Base-by-base conservation (phyloP, 1,140 invertebrate genomes). In the Phenacoccus solenopsis region DNA sequence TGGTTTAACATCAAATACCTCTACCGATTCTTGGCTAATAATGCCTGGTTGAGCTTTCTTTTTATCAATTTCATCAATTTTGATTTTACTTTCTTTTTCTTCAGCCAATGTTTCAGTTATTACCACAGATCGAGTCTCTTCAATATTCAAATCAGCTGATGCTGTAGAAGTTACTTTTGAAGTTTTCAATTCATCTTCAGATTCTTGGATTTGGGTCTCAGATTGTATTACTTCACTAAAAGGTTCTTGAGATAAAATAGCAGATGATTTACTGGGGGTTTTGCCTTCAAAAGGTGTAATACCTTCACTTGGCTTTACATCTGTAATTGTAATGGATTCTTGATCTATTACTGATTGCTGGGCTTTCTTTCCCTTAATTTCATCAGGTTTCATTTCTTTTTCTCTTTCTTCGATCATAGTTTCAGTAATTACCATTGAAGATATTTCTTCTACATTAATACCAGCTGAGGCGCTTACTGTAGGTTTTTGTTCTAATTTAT, bases 41-140 rank as follows among this genome's bases (percentile, higher is more conserved):
- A 70, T 73, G 20, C 67, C 73, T 9, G 69, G 27, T 49, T 73
- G 71, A 13, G 75, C 27, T 49, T 49, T 69, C 25, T 69, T 69
- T 12, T 49, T 38, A 16, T 76, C 75, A 1, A 74, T 74, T 64
- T 72, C 75, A 9, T 75, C 74, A 0, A 74, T 75, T 0, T 77
- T 74, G 38, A 77, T 73, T 22, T 76, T 72, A 4, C 76, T 75
- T 27, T 27, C 59, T 13, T 74, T 69, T 25, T 84, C 82, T 68
- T 83, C 75, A 0, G 76, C 69, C 20, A 79, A 72, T 3, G 83
- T 77, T 74, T 84, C 76, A 35, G 78, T 81, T 22, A 85, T 75
- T 2, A 75, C 79, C 5, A 85, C 49, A 70, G 80, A 77, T 73
- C 80, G 79, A 38, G 77, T 79, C 71, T 81, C 79, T 27, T 78